These are phyloP conservation scores for Myodes glareolus DNA, from an alignment of 2,113 vertebrate genomes.

Conservation along the genomic window DNA sequence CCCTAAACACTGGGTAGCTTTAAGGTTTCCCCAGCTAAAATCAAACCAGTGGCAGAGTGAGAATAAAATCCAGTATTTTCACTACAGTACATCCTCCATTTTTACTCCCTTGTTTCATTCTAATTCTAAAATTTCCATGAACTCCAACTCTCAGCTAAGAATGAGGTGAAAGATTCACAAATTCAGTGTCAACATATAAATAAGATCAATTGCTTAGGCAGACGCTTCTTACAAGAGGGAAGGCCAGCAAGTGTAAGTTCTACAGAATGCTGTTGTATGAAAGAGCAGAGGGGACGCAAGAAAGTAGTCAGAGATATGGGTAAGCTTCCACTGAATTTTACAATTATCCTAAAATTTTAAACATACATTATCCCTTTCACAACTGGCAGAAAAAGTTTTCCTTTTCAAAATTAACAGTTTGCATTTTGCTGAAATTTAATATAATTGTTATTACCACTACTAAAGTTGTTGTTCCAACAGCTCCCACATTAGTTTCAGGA, in stretches of 20 bases:
- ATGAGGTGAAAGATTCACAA: conserved; percentile 21
- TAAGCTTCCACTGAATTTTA: conserved; percentile 37
- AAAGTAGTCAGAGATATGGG: conserved; percentile 59
- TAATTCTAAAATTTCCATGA: conserved; percentile 20
- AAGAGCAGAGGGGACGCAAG: conserved; percentile 51
- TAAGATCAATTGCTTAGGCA: neutral
- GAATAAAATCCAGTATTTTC: neutral
- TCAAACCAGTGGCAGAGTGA: neutral
- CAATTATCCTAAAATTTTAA: neutral
- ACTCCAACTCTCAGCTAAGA: conserved; percentile 6
- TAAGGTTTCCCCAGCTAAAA: conserved; percentile 17
- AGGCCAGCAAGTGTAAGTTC: neutral
- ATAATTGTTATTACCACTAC: neutral
- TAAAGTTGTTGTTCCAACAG: neutral
- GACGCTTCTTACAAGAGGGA: neutral
- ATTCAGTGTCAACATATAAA: conserved; percentile 33
- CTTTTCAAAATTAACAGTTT: conserved; percentile 18
- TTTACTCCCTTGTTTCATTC: conserved; percentile 35
- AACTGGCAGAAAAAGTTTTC: neutral
- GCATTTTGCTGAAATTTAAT: conserved; percentile 1
- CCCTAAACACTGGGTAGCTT: neutral
- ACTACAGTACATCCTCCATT: neutral
- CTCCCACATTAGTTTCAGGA: conserved; percentile 13
- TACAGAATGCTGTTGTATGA: neutral
- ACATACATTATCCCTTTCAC: neutral